These are phyloP conservation scores for Leptinotarsa peninsularis DNA, from an alignment of 2,888 invertebrate genomes.

Conservation along the genomic window DNA sequence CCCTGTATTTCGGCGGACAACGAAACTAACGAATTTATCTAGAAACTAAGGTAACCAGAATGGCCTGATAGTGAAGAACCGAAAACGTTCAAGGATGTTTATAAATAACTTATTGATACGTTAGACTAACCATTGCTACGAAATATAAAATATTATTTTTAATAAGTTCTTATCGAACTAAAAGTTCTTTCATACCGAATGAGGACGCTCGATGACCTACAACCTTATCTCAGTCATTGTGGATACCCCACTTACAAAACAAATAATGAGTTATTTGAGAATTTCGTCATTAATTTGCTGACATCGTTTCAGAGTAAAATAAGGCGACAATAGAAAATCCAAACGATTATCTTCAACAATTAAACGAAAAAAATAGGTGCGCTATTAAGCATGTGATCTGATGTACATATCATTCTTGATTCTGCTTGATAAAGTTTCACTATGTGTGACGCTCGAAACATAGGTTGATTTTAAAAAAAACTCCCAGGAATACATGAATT, in stretches of 20 bases:
- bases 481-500: background rate
- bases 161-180: conserved; percentile 23
- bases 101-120: conserved; percentile 17
- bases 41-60: conserved; percentile 1
- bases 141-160: conserved; percentile 6
- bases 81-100: conserved; percentile 17
- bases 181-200: conserved; percentile 28
- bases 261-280: conserved; percentile 3
- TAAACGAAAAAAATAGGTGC: too few relatives aligned
- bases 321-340: background rate
- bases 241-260: conserved; percentile 15
- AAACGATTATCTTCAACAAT: background rate
- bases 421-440: too few relatives aligned
- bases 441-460: too few relatives aligned
- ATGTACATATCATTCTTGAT: too few relatives aligned
- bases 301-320: background rate
- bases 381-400: too few relatives aligned
- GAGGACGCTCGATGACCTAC: conserved; percentile 38
- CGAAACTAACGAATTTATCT: background rate
- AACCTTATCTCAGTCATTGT: conserved; percentile 37
- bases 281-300: conserved; percentile 6
- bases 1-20: background rate
- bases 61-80: conserved; percentile 2
- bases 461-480: background rate
- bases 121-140: conserved; percentile 3